These are phyloP conservation scores for Eilema caniola DNA, from an alignment of 2,888 invertebrate genomes.

Conservation along the genomic window DNA sequence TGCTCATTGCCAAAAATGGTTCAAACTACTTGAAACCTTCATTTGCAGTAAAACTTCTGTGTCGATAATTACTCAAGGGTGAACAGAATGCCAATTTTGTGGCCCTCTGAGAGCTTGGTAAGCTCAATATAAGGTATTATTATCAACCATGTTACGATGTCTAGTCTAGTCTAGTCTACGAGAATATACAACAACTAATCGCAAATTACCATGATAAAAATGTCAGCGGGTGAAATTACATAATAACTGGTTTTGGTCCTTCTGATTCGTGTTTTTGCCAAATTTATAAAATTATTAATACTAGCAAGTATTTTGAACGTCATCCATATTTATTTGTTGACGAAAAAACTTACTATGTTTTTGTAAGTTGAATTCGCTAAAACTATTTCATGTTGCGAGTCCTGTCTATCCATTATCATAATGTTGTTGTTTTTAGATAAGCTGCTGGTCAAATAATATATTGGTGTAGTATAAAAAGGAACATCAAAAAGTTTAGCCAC, in stretches of 20 bases:
- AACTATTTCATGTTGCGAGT: too few species aligned
- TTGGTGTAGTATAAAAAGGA: neutral
- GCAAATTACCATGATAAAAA: too few species aligned
- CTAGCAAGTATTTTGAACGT: neutral
- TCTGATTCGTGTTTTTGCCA: neutral
- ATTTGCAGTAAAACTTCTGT: conserved; percentile 74
- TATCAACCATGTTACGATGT: neutral
- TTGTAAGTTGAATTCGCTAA: too few species aligned
- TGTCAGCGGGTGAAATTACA: neutral
- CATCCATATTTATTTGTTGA: neutral
- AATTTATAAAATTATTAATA: too few species aligned
- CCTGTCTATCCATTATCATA: neutral
- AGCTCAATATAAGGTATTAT: conserved; percentile 73
- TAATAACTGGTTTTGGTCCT: neutral
- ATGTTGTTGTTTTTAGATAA: neutral
- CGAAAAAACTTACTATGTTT: too few species aligned
- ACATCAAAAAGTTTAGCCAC: neutral
- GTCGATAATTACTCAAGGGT: conserved; percentile 78
- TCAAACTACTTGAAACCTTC: conserved; percentile 52
- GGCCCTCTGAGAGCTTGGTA: conserved; percentile 47
- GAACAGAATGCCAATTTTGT: conserved; percentile 69
- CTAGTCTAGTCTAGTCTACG: neutral
- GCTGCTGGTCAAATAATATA: neutral
- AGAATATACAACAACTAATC: too few species aligned
- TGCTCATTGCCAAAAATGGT: conserved; percentile 66